Evolutionary conservation across 2,797 vertebrate species (phyloP).

Genomic region (Scolopax rusticola): DNA sequence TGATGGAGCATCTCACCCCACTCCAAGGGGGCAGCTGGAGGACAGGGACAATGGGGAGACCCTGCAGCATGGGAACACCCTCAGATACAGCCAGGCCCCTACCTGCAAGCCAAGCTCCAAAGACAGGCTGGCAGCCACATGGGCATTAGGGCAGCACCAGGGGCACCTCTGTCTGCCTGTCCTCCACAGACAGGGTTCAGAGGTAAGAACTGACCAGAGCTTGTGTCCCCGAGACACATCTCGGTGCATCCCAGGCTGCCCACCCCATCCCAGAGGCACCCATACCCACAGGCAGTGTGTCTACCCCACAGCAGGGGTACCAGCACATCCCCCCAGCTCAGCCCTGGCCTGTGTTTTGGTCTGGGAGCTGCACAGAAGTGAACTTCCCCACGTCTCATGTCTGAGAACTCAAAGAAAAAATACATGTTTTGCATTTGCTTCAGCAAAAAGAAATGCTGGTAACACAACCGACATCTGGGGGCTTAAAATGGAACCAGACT

Average conservation of each 20-base stretch:
- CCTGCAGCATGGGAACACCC: neutral
- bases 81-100: neutral
- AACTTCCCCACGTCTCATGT: fast-evolving
- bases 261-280: too few relatives aligned
- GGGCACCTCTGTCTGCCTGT: neutral
- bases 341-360: fast-evolving
- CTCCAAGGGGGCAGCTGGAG: fast-evolving
- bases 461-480: neutral
- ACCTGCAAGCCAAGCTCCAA: neutral
- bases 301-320: neutral
- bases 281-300: fast-evolving
- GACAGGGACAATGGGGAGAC: fast-evolving
- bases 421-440: neutral
- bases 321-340: neutral
- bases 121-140: fast-evolving
- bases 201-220: neutral
- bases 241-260: neutral
- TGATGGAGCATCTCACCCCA: fast-evolving
- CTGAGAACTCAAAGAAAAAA: neutral
- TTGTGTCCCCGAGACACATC: neutral
- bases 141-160: neutral
- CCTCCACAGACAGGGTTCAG: neutral
- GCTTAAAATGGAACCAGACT: neutral
- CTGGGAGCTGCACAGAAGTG: neutral
- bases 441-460: neutral